Conservation (phyloP, 2,113 vertebrate species). For the Ciconia maguari region DNA sequence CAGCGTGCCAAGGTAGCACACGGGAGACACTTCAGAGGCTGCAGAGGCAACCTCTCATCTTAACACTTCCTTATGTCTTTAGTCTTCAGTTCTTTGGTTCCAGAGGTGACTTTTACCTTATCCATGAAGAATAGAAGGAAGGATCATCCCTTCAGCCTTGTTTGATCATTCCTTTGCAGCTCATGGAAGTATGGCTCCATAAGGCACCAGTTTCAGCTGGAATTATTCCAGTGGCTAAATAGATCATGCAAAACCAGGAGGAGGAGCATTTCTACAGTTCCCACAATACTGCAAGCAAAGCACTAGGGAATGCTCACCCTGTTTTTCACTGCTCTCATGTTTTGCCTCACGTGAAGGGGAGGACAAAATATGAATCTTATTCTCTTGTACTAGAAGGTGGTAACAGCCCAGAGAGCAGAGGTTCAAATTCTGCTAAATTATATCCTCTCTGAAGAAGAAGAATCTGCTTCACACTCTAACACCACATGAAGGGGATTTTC, state of each 20-base stretch:
- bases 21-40: not conserved
- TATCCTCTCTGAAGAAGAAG: not conserved
- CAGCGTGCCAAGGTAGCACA: not conserved
- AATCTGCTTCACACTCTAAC: not conserved
- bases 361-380: not conserved
- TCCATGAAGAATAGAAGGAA: not conserved
- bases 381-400: not conserved
- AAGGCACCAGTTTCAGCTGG: not conserved
- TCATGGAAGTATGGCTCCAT: not conserved
- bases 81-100: not conserved
- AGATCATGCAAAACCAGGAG: not conserved
- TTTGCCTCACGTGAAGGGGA: not conserved
- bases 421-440: not conserved
- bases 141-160: not conserved
- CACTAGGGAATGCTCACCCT: not conserved
- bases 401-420: not conserved
- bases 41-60: not conserved
- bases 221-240: not conserved
- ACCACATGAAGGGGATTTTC: not conserved
- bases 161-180: not conserved
- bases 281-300: not conserved
- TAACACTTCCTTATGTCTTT: not conserved
- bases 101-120: not conserved
- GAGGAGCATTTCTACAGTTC: not conserved
- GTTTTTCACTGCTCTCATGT: not conserved